Evolutionary conservation across 2,113 vertebrate species (phyloP), one percentile per base, ranked within the genome.

Genomic region (Cromileptes altivelis): DNA sequence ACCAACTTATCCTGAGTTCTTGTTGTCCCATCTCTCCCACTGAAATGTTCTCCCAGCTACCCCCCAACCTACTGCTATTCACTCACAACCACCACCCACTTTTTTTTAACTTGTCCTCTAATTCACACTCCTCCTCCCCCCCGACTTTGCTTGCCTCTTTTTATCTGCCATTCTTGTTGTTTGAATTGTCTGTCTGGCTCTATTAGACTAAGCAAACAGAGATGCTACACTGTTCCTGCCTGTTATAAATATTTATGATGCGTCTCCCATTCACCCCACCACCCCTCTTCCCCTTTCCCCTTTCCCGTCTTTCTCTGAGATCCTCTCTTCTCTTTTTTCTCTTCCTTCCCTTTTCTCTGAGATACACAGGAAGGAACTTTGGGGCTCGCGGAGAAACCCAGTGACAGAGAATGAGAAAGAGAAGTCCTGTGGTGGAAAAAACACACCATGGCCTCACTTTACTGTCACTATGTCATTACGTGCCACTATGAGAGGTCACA

Each of bases 211-310:
- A 92, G 81, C 88, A 91, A 93, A 93, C 87, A 92, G 90, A 91
- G 92, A 89, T 87, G 85, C 87, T 72, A 6, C 82, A 72, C 75
- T 79, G 79, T 81, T 85, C 65, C 62, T 62, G 81, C 30, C 70
- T 2, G 80, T 84, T 82, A 89, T 94, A 92, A 94, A 94, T 94
- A 94, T 95, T 93, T 93, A 93, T 91, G 86, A 89, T 53, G 72
- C 37, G 55, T 85, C 80, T 77, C 70, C 50, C 75, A 80, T 80
- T 82, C 80, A 80, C 37, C 60, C 68, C 60, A 17, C 62, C 21
- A 64, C 37, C 79, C 53, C 25, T 70, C 70, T 79, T 74, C 75
- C 68, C 56, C 71, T 72, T 79, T 74, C 75, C 68, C 56, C 71
- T 72, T 82, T 71, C 62, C 58, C 21, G 30, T 88, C 65, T 10